A percentile compares a stretch with the other conserved stretches of the same genome.
These are phyloP conservation scores for Montipora efflorescens DNA, from an alignment of 64 coral and sea anemone species.

Conservation along the genomic window DNA sequence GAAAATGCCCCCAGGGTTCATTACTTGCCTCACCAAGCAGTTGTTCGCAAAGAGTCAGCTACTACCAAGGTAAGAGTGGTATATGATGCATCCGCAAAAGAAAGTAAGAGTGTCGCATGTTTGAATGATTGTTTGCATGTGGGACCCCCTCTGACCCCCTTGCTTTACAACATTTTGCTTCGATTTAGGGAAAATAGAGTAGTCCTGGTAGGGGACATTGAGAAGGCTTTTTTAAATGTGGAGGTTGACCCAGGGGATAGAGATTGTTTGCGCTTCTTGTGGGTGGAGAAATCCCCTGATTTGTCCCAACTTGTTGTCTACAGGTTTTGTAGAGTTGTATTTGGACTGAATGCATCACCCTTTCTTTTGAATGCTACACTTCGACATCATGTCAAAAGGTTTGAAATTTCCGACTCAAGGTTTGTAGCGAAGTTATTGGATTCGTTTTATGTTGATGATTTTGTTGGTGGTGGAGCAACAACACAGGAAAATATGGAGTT, in stretches of 20 bases:
- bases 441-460: conserved; percentile 49
- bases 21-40: background rate
- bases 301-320: background rate
- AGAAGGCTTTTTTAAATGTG: conserved; percentile 6
- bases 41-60: background rate
- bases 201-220: background rate
- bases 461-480: background rate
- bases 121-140: conserved; percentile 22
- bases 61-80: background rate
- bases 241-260: background rate
- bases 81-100: background rate
- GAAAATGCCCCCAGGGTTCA: background rate
- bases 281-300: background rate
- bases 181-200: conserved; percentile 1
- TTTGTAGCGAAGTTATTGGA: background rate
- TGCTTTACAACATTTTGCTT: background rate
- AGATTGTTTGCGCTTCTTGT: conserved; percentile 36
- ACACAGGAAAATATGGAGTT: background rate
- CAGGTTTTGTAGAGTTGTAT: conserved; percentile 49
- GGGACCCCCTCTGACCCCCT: background rate
- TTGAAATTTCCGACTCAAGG: background rate
- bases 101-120: background rate
- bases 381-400: conserved; percentile 34
- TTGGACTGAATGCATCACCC: conserved; percentile 26
- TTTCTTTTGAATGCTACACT: conserved; percentile 27